Percentiles rank a stretch among this genome's conserved stretches.
Conservation (phyloP, 2,888 invertebrate genomes). For the Amphiduros pacificus region DNA sequence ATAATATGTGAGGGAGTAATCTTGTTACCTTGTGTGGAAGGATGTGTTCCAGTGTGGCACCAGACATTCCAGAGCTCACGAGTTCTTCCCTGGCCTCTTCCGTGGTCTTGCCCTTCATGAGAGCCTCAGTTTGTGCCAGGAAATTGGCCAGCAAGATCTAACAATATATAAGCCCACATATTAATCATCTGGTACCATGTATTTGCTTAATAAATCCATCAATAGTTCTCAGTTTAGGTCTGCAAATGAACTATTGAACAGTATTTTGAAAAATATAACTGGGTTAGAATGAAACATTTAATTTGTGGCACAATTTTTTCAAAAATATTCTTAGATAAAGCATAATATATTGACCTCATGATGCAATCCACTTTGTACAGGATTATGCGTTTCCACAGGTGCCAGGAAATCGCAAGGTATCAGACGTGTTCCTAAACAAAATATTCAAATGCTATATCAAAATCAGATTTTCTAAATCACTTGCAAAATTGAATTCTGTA, state of each 20-base stretch:
- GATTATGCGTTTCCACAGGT: conserved; percentile 89
- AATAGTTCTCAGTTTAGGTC: no score
- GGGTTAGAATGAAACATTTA: no score
- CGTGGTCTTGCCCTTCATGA: conserved; percentile 79
- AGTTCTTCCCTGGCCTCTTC: conserved; percentile 79
- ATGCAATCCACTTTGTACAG: conserved; percentile 76
- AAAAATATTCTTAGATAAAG: no score
- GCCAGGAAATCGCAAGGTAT: conserved; percentile 98
- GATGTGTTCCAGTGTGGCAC: conserved; percentile 73
- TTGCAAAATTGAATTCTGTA: no score
- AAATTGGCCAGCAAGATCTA: conserved; percentile 92
- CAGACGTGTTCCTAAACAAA: conserved; percentile 67
- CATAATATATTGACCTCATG: conserved; percentile 73
- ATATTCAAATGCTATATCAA: not conserved
- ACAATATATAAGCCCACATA: no score
- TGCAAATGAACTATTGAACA: no score
- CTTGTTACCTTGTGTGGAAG: conserved; percentile 87
- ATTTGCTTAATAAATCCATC: no score
- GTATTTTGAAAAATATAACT: no score
- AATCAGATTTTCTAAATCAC: no score
- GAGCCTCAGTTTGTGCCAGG: conserved; percentile 96
- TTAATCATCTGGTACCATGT: no score
- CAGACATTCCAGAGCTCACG: conserved; percentile 76
- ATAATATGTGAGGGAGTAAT: no score
- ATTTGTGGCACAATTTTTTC: no score